These are phyloP conservation scores for Chlorospingus semifuscus DNA, from an alignment of 2,797 vertebrate genomes.

Conservation along the genomic window DNA sequence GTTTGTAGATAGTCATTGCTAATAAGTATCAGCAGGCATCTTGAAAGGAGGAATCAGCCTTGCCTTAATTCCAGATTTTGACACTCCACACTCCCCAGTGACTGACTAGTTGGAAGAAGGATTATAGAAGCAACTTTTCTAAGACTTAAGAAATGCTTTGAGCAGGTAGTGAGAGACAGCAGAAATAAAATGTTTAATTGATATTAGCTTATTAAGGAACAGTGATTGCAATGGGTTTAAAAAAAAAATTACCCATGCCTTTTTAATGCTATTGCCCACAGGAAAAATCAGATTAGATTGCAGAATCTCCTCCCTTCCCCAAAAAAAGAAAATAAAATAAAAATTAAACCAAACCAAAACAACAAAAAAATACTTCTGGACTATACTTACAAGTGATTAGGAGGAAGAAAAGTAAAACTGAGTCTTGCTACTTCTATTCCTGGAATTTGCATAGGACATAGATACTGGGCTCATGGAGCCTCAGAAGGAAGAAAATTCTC, in stretches of 20 bases:
- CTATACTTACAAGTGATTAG: background rate
- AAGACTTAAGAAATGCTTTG: background rate
- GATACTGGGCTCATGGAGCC: background rate
- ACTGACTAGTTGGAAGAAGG: background rate
- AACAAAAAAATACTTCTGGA: background rate
- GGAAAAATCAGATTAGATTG: background rate
- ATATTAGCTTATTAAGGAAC: background rate
- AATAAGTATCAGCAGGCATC: background rate
- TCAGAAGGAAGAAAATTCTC: background rate
- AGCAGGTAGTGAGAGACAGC: background rate
- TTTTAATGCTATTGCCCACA: background rate
- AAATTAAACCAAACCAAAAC: background rate
- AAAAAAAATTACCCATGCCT: background rate
- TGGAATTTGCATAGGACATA: background rate
- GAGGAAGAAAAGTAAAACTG: rapidly evolving
- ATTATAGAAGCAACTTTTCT: background rate
- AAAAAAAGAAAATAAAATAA: background rate
- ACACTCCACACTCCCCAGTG: rapidly evolving
- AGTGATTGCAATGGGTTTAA: background rate
- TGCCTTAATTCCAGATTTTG: background rate
- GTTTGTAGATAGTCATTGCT: background rate
- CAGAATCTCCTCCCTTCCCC: background rate
- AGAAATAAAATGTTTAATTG: background rate
- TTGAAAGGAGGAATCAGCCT: background rate
- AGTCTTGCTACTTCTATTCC: background rate